Evolutionary conservation across 2,888 invertebrate species (phyloP).

Genomic region (Perizoma flavofasciatum): DNA sequence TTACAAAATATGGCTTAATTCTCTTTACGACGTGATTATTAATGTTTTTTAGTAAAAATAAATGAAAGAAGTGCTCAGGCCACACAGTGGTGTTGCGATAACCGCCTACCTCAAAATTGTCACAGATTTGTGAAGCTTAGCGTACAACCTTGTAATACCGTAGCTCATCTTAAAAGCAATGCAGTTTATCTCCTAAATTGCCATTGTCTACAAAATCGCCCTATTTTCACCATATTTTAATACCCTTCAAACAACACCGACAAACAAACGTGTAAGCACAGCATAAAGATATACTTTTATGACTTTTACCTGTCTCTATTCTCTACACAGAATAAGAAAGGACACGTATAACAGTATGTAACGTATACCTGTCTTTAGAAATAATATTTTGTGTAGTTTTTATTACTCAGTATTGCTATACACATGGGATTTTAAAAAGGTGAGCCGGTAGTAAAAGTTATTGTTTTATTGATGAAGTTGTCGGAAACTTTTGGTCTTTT

Average conservation of each 20-base stretch:
- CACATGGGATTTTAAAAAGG: slow-evolving; percentile 33
- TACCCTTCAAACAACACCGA: slow-evolving; percentile 14
- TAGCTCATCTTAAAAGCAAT: slow-evolving; percentile 5
- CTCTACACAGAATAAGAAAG: slow-evolving; percentile 15
- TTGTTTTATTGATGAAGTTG: slow-evolving; percentile 31
- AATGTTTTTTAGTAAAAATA: slow-evolving; percentile 33
- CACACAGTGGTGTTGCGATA: too few relatives aligned
- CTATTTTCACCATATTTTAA: slow-evolving; percentile 19
- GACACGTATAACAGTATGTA: slow-evolving; percentile 20
- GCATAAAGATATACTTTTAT: slow-evolving; percentile 17
- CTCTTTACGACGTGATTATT: slow-evolving; percentile 51
- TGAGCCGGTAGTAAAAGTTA: slow-evolving; percentile 17
- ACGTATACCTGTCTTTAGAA: slow-evolving; percentile 28
- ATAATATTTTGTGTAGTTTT: slow-evolving; percentile 24
- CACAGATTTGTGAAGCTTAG: background rate
- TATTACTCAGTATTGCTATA: slow-evolving; percentile 18
- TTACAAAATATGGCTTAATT: slow-evolving; percentile 46
- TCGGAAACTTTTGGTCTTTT: slow-evolving; percentile 26
- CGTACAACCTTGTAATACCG: background rate
- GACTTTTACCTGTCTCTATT: slow-evolving; percentile 18
- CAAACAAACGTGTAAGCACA: slow-evolving; percentile 18
- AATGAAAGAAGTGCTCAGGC: slow-evolving; percentile 4
- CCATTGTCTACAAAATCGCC: slow-evolving; percentile 16
- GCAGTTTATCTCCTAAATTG: slow-evolving; percentile 8
- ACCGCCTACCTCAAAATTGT: background rate